Conservation (phyloP, 2,113 vertebrate species). For the Athene cunicularia region DNA sequence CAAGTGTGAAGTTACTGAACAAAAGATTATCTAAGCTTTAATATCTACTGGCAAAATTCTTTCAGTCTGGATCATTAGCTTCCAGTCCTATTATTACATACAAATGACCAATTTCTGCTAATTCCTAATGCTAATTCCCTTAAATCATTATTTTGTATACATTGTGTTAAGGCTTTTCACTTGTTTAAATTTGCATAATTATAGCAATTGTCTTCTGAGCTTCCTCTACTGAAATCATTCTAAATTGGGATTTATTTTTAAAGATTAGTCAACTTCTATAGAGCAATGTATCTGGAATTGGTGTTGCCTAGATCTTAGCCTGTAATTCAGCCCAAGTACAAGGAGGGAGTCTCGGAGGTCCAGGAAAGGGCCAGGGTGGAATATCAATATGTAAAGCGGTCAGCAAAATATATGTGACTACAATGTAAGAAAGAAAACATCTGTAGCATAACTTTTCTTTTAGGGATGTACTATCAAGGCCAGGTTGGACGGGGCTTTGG, state of each 20-base stretch:
- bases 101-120: slow-evolving; percentile 77
- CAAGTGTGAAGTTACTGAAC: slow-evolving; percentile 60
- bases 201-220: slow-evolving; percentile 72
- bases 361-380: neutral
- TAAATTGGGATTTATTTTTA: slow-evolving; percentile 55
- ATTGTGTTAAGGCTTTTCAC: slow-evolving; percentile 74
- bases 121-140: slow-evolving; percentile 69
- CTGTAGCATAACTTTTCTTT: neutral
- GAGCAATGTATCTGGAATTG: rapidly evolving
- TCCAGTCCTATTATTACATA: slow-evolving; percentile 75
- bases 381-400: rapidly evolving
- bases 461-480: neutral
- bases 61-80: slow-evolving; percentile 62
- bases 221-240: slow-evolving; percentile 44
- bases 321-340: neutral
- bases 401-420: neutral
- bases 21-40: slow-evolving; percentile 71
- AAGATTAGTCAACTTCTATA: neutral
- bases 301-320: neutral
- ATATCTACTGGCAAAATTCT: slow-evolving; percentile 74
- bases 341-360: neutral
- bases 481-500: too few relatives aligned
- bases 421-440: rapidly evolving
- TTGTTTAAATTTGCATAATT: slow-evolving; percentile 79
- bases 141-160: slow-evolving; percentile 74